phyloP scores from a whole-genome alignment of 2,888 invertebrate species.

The Patella pellucida region DNA sequence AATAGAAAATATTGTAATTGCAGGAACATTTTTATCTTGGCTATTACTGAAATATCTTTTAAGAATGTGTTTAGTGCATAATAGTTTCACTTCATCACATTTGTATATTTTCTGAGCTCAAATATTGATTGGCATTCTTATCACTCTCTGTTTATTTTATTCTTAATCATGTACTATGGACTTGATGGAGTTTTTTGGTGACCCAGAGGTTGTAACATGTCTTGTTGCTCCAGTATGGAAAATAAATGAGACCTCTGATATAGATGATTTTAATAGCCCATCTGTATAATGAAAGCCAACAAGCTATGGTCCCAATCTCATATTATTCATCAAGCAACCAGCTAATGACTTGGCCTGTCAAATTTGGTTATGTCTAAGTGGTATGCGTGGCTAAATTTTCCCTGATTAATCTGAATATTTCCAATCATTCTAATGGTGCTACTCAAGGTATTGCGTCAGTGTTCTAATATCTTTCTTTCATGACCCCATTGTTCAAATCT shows the following conservation, averaged over 20 bases:
- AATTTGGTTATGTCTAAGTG: conserved; percentile 42
- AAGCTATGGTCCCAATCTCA: conserved; percentile 33
- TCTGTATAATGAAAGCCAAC: conserved; percentile 43
- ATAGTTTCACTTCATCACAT: no score
- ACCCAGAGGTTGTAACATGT: no score
- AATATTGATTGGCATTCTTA: no score
- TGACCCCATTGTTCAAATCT: no score
- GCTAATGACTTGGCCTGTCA: conserved; percentile 50
- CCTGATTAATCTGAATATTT: conserved; percentile 45
- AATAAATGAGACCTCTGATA: conserved; percentile 28
- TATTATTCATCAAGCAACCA: conserved; percentile 44
- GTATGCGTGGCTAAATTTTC: conserved; percentile 40
- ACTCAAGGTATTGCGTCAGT: conserved; percentile 34
- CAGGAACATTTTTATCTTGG: no score
- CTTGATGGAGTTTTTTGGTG: no score
- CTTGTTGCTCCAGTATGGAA: conserved; percentile 4
- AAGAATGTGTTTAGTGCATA: no score
- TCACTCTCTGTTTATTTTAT: no score
- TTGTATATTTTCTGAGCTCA: no score
- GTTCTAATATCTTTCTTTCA: conserved; percentile 16
- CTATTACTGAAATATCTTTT: no score
- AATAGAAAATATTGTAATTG: no score
- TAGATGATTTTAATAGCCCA: conserved; percentile 50
- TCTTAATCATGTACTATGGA: no score
- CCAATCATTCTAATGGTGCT: conserved; percentile 44